Evolutionary conservation across 2,113 vertebrate species (phyloP).

Genomic region (Thalassoma bifasciatum): DNA sequence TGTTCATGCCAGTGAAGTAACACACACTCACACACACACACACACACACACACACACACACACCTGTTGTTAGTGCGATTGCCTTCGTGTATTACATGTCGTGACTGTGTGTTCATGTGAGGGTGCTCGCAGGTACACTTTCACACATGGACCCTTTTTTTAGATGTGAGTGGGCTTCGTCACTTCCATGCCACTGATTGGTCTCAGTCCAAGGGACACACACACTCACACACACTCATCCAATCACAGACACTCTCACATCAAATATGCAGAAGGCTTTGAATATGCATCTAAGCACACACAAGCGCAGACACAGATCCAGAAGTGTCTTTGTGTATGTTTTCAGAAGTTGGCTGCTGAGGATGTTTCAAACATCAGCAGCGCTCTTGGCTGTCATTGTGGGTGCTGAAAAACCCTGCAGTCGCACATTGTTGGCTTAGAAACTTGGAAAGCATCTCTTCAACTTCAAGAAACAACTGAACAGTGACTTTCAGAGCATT

Average conservation of each 20-base stretch:
- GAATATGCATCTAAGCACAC: constrained; percentile 7
- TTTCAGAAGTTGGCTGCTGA: constrained; percentile 58
- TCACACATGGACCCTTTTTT: not conserved
- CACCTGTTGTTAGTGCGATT: not conserved
- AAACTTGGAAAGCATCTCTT: constrained; percentile 41
- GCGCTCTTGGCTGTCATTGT: constrained; percentile 42
- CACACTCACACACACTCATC: not conserved
- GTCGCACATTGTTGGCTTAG: constrained; percentile 41
- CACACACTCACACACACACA: no score
- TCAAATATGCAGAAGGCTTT: no score
- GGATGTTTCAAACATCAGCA: constrained; percentile 46
- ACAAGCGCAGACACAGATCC: constrained; percentile 22
- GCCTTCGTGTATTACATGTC: not conserved
- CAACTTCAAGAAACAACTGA: constrained; percentile 33
- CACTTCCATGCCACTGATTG: constrained; percentile 25
- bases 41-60: no score
- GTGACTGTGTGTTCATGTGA: not conserved
- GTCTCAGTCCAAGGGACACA: constrained; percentile 26
- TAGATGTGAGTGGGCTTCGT: constrained; percentile 26
- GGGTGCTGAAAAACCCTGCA: constrained; percentile 22
- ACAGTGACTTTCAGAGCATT: not conserved
- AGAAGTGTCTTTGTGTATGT: constrained; percentile 45
- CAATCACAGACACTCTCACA: not conserved
- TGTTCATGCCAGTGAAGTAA: not conserved
- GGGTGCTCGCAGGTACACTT: not conserved